These are phyloP conservation scores for Himalopsyche japonica DNA, from an alignment of 2,888 invertebrate genomes.

Conservation along the genomic window DNA sequence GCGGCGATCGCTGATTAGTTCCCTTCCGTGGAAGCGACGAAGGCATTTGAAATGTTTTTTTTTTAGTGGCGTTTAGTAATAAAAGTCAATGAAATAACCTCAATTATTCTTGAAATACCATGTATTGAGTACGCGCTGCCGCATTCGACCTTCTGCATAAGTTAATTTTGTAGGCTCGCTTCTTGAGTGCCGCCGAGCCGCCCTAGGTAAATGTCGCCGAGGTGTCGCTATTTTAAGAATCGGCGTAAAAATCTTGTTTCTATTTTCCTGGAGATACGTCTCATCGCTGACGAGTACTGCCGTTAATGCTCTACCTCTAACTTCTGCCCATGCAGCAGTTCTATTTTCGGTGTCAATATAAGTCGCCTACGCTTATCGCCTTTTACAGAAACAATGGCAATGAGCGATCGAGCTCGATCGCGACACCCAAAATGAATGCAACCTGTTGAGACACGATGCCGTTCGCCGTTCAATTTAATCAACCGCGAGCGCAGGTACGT, in stretches of 20 bases:
- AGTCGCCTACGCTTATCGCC: constrained; percentile 37
- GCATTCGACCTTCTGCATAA: background rate
- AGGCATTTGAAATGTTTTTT: background rate
- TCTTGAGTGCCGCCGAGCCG: background rate
- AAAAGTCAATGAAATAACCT: background rate
- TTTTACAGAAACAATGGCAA: constrained; percentile 39
- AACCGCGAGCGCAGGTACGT: background rate
- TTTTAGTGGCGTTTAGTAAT: background rate
- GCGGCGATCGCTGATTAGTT: background rate
- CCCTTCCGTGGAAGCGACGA: background rate
- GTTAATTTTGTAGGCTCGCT: background rate
- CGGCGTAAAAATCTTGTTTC: background rate
- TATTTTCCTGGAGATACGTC: constrained; percentile 16
- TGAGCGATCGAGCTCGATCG: constrained; percentile 30
- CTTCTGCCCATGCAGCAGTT: constrained; percentile 28
- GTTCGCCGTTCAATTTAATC: background rate
- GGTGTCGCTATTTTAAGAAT: background rate
- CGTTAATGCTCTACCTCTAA: constrained; percentile 9
- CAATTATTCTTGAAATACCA: background rate
- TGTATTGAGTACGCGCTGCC: background rate
- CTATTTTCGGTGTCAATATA: constrained; percentile 38
- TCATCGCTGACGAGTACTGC: constrained; percentile 15
- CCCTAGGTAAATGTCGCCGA: constrained; percentile 1
- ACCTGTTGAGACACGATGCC: constrained; percentile 31
- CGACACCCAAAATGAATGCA: constrained; percentile 34